These are phyloP conservation scores for Indicator maculatus DNA, from an alignment of 2,113 vertebrate species.

Conservation along the genomic window DNA sequence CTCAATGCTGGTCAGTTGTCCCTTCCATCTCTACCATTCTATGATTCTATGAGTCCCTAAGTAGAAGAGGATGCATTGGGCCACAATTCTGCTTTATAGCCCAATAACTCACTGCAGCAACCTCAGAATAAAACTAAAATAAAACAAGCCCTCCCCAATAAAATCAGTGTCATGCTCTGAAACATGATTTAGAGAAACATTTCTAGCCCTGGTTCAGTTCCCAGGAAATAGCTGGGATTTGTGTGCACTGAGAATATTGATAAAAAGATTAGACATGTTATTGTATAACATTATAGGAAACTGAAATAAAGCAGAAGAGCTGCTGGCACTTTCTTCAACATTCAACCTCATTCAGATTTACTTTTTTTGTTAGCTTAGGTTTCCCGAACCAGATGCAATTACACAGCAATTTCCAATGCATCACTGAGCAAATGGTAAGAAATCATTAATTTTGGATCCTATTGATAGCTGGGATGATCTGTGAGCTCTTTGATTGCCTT, in stretches of 20 bases:
- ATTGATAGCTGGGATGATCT: neutral
- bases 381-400: neutral
- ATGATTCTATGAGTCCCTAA: neutral
- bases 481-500: neutral
- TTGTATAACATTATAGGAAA: constrained; percentile 17
- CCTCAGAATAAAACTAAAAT: constrained; percentile 21
- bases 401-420: neutral
- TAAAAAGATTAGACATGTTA: neutral
- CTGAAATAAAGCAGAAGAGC: neutral
- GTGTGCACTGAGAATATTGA: neutral
- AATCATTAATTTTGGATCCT: neutral
- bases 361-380: neutral
- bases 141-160: neutral
- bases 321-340: neutral
- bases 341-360: neutral
- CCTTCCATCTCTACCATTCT: no score
- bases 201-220: neutral
- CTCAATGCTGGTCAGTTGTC: no score
- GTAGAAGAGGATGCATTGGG: neutral
- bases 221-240: neutral
- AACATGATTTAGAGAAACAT: neutral
- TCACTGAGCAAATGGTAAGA: neutral
- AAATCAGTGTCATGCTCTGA: constrained; percentile 49
- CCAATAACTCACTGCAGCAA: constrained; percentile 62
- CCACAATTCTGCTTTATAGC: constrained; percentile 8